Base-by-base conservation (phyloP, 2,888 invertebrate genomes). In the Mesorhabditis spiculigera region DNA sequence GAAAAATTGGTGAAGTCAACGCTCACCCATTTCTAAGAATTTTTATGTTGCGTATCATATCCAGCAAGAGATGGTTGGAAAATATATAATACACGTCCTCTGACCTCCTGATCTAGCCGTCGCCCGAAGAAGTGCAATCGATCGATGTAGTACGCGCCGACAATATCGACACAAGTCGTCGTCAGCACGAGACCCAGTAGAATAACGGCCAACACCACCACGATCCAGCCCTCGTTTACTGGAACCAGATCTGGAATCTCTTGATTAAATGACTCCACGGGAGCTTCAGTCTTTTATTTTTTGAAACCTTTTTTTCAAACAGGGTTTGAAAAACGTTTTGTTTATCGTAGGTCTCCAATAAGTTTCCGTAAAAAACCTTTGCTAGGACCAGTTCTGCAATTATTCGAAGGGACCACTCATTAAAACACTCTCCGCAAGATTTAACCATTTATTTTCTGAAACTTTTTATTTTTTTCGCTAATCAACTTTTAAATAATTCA, bases 131-230 rank as follows among this genome's bases (percentile, higher is more conserved):
- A 85, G 76, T 85, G 85, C 43, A 85, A 70, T 50, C 81, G 71
- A 69, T 85, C 83, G 45, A 85, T 84, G 73, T 85, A 85, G 71
- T 86, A 85, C 10, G 83, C 91, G 88, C 95, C 95, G 0, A 95
- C 93, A 16, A 96, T 93, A 86, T 95, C 95, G 83, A 97, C 93
- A 87, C 94, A 94, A 93, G 96, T 95, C 76, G 95, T 94, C 67
- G 95, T 95, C 13, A 97, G 88, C 0, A 96, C 93, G 73, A 97
- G 89, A 6, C 96, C 96, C 81, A 96, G 93, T 6, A 96, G 91
- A 70, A 97, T 88, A 86, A 97, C 95, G 62, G 95, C 89, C 81
- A 95, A 93, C 8, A 93, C 93, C 69, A 92, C 90, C 89, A 96
- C 92, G 91, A 95, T 93, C 81, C 90, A 91, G 86, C 91, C 90